Evolutionary conservation across 2,888 invertebrate genomes (phyloP).

Genomic region (Myathropa florea): DNA sequence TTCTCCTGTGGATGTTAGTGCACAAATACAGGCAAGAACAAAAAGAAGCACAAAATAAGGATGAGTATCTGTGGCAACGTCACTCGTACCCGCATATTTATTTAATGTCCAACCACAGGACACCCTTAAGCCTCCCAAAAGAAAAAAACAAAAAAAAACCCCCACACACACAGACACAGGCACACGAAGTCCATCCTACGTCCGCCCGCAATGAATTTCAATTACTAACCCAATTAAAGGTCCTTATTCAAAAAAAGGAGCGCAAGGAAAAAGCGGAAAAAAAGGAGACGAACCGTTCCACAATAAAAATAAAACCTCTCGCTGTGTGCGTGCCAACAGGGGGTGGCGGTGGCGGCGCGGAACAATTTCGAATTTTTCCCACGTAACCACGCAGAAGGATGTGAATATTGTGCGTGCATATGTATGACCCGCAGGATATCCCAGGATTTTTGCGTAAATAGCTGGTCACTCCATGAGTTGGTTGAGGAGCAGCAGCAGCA

Average conservation of each 20-base stretch:
- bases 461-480: constrained; percentile 45
- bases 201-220: constrained; percentile 76
- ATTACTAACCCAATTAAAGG: constrained; percentile 79
- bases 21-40: constrained; percentile 65
- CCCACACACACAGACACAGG: constrained; percentile 30
- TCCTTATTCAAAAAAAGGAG: constrained; percentile 60
- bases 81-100: constrained; percentile 65
- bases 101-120: constrained; percentile 71
- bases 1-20: constrained; percentile 62
- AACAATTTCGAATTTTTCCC: constrained; percentile 66
- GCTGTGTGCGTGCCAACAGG: constrained; percentile 56
- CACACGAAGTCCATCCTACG: constrained; percentile 58
- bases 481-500: neutral
- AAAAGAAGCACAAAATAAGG: constrained; percentile 36
- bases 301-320: constrained; percentile 38
- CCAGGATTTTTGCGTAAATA: constrained; percentile 69
- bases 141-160: constrained; percentile 25
- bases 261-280: constrained; percentile 16
- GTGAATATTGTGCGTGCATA: constrained; percentile 65
- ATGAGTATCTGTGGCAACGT: constrained; percentile 51
- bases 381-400: constrained; percentile 66
- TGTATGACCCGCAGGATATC: constrained; percentile 55
- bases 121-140: constrained; percentile 49
- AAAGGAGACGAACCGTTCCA: constrained; percentile 9
- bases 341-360: constrained; percentile 12